Evolutionary conservation across 2,113 vertebrate genomes (phyloP).

Genomic region (Pangasianodon hypophthalmus): DNA sequence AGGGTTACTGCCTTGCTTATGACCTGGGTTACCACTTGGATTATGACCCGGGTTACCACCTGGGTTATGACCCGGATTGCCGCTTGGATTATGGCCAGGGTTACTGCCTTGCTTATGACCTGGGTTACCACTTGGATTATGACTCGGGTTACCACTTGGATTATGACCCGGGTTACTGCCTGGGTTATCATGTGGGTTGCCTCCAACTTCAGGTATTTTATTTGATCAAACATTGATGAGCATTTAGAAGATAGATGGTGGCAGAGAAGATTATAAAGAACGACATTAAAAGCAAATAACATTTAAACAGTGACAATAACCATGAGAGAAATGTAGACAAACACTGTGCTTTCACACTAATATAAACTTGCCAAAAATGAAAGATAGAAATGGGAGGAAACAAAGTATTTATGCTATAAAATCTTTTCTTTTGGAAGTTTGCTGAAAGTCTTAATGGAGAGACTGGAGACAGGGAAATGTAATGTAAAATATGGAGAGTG

Average conservation of each 20-base stretch:
- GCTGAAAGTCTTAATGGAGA: not conserved
- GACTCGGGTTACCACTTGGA: not conserved
- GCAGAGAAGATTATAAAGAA: conserved; percentile 37
- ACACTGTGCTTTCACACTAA: conserved; percentile 6
- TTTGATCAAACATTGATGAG: not conserved
- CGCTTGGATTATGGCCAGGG: not conserved
- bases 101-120: not conserved
- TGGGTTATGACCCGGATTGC: not conserved
- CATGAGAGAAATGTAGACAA: conserved; percentile 14
- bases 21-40: not conserved
- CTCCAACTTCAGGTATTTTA: conserved; percentile 31
- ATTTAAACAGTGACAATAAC: conserved; percentile 9
- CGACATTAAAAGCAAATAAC: conserved; percentile 34
- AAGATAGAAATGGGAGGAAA: not conserved
- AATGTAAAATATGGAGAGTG: not conserved
- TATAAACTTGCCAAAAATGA: not conserved
- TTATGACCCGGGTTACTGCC: not conserved
- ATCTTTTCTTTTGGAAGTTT: not conserved
- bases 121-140: not conserved
- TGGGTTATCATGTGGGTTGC: conserved; percentile 20
- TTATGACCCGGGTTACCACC: not conserved
- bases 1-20: not conserved
- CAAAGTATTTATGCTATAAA: not conserved
- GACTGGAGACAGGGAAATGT: not conserved
- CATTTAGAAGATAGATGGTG: conserved; percentile 10